Evolutionary conservation across 2,888 invertebrate species (phyloP).

Genomic region (Kuschelorhynchus macadamiae): DNA sequence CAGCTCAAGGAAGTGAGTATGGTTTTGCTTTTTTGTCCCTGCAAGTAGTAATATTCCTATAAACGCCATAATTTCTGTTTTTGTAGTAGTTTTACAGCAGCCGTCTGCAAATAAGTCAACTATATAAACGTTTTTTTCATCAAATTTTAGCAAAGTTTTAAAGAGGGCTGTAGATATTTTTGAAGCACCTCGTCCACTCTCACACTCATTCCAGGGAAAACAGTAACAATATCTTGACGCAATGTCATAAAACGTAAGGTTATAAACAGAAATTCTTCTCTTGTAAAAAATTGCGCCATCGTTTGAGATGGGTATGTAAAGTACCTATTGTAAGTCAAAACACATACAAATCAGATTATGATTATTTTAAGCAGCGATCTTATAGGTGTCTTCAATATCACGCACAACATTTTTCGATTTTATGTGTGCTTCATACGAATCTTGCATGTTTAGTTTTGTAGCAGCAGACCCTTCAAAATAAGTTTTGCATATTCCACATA

Average conservation of each 20-base stretch:
- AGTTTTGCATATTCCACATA: slow-evolving; percentile 23
- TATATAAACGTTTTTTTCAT: neutral
- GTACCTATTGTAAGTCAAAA: slow-evolving; percentile 39
- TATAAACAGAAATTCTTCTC: slow-evolving; percentile 9
- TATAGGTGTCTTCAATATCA: neutral
- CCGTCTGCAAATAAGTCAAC: slow-evolving; percentile 15
- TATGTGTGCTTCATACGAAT: slow-evolving; percentile 14
- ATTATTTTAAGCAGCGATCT: slow-evolving; percentile 6
- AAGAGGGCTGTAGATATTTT: slow-evolving; percentile 12
- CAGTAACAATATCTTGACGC: too few relatives aligned
- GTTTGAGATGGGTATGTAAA: slow-evolving; percentile 14
- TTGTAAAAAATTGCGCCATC: slow-evolving; percentile 11
- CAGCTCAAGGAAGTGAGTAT: too few relatives aligned
- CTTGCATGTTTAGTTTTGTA: too few relatives aligned
- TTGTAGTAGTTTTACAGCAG: neutral
- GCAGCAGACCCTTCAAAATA: slow-evolving; percentile 17
- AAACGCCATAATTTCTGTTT: too few relatives aligned
- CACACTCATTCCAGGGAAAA: slow-evolving; percentile 10
- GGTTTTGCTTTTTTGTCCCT: too few relatives aligned
- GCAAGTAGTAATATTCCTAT: too few relatives aligned
- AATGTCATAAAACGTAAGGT: slow-evolving; percentile 9
- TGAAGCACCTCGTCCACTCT: neutral
- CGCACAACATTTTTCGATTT: slow-evolving; percentile 13
- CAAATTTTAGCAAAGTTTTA: slow-evolving; percentile 6
- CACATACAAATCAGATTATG: slow-evolving; percentile 19